These are phyloP conservation scores for Scytalopus superciliaris DNA, from an alignment of 2,113 vertebrate species.

Conservation along the genomic window DNA sequence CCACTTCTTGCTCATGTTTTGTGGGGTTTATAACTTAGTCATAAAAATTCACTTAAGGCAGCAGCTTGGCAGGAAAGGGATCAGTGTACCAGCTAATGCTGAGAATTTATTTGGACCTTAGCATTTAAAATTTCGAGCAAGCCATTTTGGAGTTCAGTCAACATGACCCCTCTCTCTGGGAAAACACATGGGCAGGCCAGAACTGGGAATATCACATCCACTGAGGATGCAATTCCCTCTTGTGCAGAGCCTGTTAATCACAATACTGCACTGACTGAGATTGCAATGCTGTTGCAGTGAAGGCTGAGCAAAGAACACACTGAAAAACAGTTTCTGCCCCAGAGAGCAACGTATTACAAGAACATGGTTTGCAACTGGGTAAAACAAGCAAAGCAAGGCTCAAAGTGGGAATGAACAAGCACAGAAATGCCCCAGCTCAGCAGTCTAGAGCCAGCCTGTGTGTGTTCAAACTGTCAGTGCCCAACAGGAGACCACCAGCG, in stretches of 20 bases:
- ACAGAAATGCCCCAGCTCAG: background rate
- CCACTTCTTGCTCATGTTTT: constrained; percentile 22
- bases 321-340: background rate
- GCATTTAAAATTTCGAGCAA: background rate
- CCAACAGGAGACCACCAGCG: background rate
- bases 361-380: background rate
- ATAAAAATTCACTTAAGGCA: constrained; percentile 61
- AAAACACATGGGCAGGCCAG: background rate
- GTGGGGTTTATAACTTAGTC: constrained; percentile 48
- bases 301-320: background rate
- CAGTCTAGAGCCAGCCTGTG: background rate
- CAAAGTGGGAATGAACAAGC: background rate
- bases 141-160: background rate
- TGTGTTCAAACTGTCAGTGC: background rate
- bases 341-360: background rate
- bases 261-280: background rate
- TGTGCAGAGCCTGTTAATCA: background rate
- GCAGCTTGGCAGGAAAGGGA: constrained; percentile 18
- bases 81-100: background rate
- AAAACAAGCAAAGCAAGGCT: background rate
- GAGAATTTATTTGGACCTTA: constrained; percentile 3
- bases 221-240: background rate
- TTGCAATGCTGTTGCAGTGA: background rate
- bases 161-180: background rate
- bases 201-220: background rate